phyloP scores from a whole-genome alignment of 2,888 invertebrate species.

The Leptarthrus brevirostris region DNA sequence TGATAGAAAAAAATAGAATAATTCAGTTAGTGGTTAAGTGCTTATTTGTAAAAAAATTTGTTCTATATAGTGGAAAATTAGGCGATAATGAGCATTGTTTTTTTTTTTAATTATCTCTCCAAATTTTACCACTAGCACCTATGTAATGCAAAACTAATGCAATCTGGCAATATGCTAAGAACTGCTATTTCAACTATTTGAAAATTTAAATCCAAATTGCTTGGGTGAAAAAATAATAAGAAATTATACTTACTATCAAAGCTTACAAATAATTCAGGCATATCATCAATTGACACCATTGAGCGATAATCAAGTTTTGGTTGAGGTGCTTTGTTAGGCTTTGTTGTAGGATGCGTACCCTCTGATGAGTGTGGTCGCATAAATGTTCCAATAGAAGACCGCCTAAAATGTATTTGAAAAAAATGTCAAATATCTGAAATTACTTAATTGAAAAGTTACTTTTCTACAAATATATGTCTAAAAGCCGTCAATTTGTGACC shows the following conservation, averaged over 20 bases:
- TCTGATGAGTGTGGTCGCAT: slow-evolving; percentile 80
- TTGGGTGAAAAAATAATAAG: too few relatives aligned
- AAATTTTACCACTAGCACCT: not conserved
- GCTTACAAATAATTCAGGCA: slow-evolving; percentile 94
- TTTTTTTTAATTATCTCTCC: not conserved
- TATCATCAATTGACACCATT: slow-evolving; percentile 94
- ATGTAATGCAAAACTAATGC: slow-evolving; percentile 32
- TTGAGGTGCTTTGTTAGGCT: slow-evolving; percentile 71
- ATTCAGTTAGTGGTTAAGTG: slow-evolving; percentile 36
- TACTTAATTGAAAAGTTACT: not conserved
- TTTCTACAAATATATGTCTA: not conserved
- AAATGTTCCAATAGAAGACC: slow-evolving; percentile 88
- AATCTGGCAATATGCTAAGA: slow-evolving; percentile 20
- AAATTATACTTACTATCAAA: slow-evolving; percentile 84
- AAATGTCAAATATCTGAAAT: not conserved
- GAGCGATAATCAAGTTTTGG: slow-evolving; percentile 90
- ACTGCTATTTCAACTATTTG: slow-evolving; percentile 34
- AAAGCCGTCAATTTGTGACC: slow-evolving; percentile 20
- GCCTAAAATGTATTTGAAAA: slow-evolving; percentile 70
- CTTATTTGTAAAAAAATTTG: slow-evolving; percentile 10
- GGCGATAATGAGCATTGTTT: slow-evolving; percentile 6
- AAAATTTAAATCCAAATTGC: not conserved
- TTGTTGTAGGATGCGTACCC: slow-evolving; percentile 69
- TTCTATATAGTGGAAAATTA: slow-evolving; percentile 8
- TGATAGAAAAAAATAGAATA: slow-evolving; percentile 41